Evolutionary conservation across 2,797 vertebrate species (phyloP).

Genomic region (Lagocephalus sceleratus): DNA sequence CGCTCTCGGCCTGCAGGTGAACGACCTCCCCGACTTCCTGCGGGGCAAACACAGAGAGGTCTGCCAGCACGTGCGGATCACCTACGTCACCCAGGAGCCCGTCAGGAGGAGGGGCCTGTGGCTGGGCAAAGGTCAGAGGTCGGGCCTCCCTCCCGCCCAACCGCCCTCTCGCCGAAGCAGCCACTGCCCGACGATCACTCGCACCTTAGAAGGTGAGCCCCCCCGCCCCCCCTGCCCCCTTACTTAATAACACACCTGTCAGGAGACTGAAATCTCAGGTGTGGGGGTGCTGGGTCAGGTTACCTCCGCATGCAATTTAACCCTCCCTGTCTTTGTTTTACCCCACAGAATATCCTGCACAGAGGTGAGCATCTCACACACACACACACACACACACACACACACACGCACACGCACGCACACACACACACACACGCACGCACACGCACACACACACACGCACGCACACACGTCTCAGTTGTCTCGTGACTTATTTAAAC

Average conservation of each 20-base stretch:
- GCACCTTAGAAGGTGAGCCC: constrained; percentile 46
- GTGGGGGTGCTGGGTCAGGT: neutral
- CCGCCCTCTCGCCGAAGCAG: constrained; percentile 25
- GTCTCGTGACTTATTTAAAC: no score
- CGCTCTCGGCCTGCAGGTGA: constrained; percentile 62
- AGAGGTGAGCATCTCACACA: constrained; percentile 47
- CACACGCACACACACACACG: neutral
- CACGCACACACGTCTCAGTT: no score
- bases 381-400: constrained; percentile 23
- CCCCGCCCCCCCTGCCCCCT: no score
- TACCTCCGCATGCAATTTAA: constrained; percentile 31
- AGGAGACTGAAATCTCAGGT: neutral
- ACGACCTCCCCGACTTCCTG: constrained; percentile 82
- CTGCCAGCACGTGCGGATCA: constrained; percentile 79
- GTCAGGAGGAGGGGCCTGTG: constrained; percentile 32
- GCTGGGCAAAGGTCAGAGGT: constrained; percentile 26
- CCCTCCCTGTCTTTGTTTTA: constrained; percentile 20
- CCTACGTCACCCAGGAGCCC: constrained; percentile 57
- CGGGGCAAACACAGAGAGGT: constrained; percentile 68
- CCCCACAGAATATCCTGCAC: constrained; percentile 49
- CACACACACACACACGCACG: neutral
- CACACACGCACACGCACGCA: neutral
- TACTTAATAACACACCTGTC: no score
- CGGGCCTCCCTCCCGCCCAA: neutral
- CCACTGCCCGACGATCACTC: constrained; percentile 9